Evolutionary conservation across 35 echinoderm and acorn worm species (phyloP), one percentile per base, ranked within the genome.

Genomic region (Heliocidaris erythrogramma): DNA sequence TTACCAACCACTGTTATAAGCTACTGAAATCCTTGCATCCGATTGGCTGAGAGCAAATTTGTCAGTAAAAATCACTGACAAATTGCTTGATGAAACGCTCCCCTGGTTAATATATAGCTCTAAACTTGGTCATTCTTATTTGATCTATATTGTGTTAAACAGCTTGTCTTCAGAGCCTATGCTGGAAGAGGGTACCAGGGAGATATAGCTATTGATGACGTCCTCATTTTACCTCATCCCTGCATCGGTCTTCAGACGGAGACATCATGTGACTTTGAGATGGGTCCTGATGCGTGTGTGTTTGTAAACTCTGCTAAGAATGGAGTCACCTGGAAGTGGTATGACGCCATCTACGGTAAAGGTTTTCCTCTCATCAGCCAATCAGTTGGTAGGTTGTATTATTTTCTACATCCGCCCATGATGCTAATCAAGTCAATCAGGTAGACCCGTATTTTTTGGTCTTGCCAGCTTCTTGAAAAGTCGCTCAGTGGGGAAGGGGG

Each of bases 171-270:
- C 48, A 92, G 29, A 56, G 90, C 90, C 24, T 92, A 49, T 56
- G 90, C 47, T 48, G 90, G 47, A 30, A 50, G 90, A 92, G 90
- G 90, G 4, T 92, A 92, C 49, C 30, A 92, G n/a, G 48, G 14
- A 47, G 90, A 92, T 56, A 56, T 92, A 48, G 90, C 90, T 27
- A 30, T 92, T 17, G 90, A 92, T 92, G 90, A 92, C 48, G 30
- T 92, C 90, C 56, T 92, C 27, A 92, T 92, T 56, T 47, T 92
- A 17, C 17, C 48, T 11, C 90, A 92, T 56, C 42, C 90, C 13
- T 92, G 90, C 49, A 30, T 92, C 12, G 49, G 53, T 29, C 42
- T 92, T 49, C 2, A 18, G 13, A 49, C 90, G 48, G 90, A 92
- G 49, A 92, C 49, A 30, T 49, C 42, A 21, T 92, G 90, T 48